Evolutionary conservation across 2,888 invertebrate species (phyloP).

Genomic region (Zelleria hepariella): DNA sequence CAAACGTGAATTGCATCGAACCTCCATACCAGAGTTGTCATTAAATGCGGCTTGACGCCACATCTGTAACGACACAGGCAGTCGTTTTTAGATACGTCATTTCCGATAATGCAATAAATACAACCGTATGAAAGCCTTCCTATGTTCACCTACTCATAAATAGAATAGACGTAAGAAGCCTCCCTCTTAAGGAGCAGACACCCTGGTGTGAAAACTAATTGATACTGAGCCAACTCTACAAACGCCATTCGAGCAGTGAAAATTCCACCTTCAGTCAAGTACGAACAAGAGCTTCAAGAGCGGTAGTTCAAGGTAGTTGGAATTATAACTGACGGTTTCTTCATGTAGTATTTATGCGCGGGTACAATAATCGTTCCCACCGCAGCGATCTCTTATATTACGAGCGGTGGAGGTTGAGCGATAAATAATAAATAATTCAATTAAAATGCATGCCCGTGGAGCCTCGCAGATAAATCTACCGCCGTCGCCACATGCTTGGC

Average conservation of each 20-base stretch:
- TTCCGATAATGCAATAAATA: background rate
- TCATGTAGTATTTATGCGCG: background rate
- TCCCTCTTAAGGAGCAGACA: background rate
- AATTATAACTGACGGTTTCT: background rate
- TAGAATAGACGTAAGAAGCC: background rate
- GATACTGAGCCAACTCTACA: background rate
- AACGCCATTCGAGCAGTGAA: background rate
- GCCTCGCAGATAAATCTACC: conserved; percentile 3
- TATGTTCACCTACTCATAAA: background rate
- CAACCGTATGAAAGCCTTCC: background rate
- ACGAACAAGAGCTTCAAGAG: background rate
- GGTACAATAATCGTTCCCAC: conserved; percentile 3
- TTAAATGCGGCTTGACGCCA: background rate
- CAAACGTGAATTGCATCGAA: background rate
- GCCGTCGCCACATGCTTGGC: background rate
- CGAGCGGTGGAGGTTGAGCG: background rate
- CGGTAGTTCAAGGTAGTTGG: background rate
- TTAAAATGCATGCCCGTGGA: conserved; percentile 7
- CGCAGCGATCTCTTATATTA: background rate
- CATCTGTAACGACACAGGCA: background rate
- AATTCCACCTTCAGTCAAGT: background rate
- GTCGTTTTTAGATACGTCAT: background rate
- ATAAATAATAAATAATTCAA: conserved; percentile 12
- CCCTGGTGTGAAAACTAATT: conserved; percentile 5
- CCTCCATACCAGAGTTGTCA: background rate